Evolutionary conservation across 1,140 invertebrate genomes (phyloP).

Genomic region (Conus betulinus): DNA sequence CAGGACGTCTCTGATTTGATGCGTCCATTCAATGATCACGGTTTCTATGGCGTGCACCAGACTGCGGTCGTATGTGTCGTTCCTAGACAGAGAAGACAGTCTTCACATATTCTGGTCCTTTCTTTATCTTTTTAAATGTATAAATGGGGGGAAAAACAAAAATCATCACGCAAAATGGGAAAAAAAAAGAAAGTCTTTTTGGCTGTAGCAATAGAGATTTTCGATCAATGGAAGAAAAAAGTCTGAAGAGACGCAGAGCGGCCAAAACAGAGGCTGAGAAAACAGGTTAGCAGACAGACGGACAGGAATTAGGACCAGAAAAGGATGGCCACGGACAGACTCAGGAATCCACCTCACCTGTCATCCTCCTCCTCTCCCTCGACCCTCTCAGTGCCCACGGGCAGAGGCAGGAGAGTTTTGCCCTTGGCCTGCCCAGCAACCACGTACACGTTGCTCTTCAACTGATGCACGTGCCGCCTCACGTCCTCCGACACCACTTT

Average conservation of each 20-base stretch:
- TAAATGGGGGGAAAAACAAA: too few species aligned
- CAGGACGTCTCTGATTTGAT: constrained; percentile 93
- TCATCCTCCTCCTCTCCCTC: constrained; percentile 83
- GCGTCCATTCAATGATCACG: constrained; percentile 96
- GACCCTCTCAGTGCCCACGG: constrained; percentile 91
- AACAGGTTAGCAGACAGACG: too few species aligned
- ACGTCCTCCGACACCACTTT: constrained; percentile 88
- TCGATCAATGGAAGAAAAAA: too few species aligned
- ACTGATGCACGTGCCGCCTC: constrained; percentile 88
- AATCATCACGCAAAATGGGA: too few species aligned
- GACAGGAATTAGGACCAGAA: too few species aligned
- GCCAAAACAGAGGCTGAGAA: too few species aligned
- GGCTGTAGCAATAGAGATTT: too few species aligned
- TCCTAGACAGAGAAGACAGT: constrained; percentile 29
- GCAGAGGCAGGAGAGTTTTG: constrained; percentile 94
- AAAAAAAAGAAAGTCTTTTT: neutral
- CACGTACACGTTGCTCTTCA: constrained; percentile 91
- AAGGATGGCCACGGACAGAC: too few species aligned
- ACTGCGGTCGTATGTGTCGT: constrained; percentile 82
- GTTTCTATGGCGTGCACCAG: constrained; percentile 95
- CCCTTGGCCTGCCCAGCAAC: constrained; percentile 96
- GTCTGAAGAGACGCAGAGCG: too few species aligned
- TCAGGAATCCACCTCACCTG: constrained; percentile 78
- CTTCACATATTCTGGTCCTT: neutral
- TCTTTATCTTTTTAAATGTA: neutral